Conservation (phyloP, 1,140 invertebrate genomes). For the Orchesella cincta region DNA sequence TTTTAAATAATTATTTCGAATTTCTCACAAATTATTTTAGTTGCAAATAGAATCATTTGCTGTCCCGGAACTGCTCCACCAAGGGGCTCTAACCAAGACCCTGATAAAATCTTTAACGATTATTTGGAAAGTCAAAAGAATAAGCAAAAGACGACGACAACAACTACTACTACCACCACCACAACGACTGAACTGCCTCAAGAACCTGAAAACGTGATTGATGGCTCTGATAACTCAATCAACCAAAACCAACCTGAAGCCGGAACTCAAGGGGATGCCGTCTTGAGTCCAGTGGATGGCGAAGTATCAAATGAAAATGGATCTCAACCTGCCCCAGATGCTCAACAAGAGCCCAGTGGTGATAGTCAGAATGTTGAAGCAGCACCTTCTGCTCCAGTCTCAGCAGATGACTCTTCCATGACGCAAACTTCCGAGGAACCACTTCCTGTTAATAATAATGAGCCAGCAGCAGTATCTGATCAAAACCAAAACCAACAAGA, state of each 20-base stretch:
- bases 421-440: neutral
- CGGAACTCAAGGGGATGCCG: no score
- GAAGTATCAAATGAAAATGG: no score
- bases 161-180: neutral
- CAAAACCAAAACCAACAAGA: no score
- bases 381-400: no score
- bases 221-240: neutral
- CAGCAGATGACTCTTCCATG: neutral
- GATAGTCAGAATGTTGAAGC: no score
- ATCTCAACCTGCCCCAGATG: neutral
- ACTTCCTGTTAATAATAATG: neutral
- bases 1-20: neutral
- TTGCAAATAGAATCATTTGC: slow-evolving; percentile 38
- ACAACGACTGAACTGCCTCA: neutral
- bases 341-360: no score
- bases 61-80: slow-evolving; percentile 31
- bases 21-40: slow-evolving; percentile 25
- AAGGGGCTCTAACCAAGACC: neutral
- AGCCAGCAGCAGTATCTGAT: no score
- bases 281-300: no score
- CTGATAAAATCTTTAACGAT: slow-evolving; percentile 15
- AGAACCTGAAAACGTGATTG: neutral
- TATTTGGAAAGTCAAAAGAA: slow-evolving; percentile 6
- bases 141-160: neutral
- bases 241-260: neutral